Evolutionary conservation across 2,797 vertebrate genomes (phyloP), one percentile per base, ranked within the genome.

Genomic region (Florisuga fusca): DNA sequence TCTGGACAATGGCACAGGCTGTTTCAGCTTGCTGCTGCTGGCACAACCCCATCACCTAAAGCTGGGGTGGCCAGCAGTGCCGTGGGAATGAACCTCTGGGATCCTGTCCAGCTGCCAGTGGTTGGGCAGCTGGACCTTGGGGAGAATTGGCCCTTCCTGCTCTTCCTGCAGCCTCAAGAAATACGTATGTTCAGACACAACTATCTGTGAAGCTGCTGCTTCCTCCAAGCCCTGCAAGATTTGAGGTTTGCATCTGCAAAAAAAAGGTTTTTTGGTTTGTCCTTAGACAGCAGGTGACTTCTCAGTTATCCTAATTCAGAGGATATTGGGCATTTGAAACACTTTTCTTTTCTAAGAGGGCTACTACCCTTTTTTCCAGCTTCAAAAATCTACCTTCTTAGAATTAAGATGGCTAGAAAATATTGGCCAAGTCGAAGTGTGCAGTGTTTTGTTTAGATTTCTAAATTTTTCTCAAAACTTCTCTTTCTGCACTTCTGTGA

Each of bases 1-100:
- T 7, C 66, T 51, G 46, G 36, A 45, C 5, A 1, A 4, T 12
- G 50, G 55, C 15, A 7, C 50, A 12, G 5, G 46, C 66, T 38
- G 46, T 54, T 62, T 33, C 38, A 19, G 51, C 34, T 72, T 23
- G 66, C 61, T 22, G 67, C 46, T 82, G 76, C 53, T 77, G 58
- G 29, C 36, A 14, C 10, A 6, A 69, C 16, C n/a, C 46, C 11
- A 8, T 36, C 0, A 1, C 62, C 57, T 50, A 8, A 14, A 2
- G 2, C 26, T 0, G 0, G 29, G 12, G 41, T 2, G 4, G 43
- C 43, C 5, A 1, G 46, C 58, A 71, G 26, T 54, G 6, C 66
- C 89, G 29, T 45, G 2, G n/a, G 22, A 19, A 23, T 6, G 15
- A 61, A 43, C 96, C 97, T 90, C 86, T 43, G 43, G 43, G 7